These are phyloP conservation scores for Acestrorhynchus altus DNA, from an alignment of 2,797 vertebrate genomes.

Conservation along the genomic window DNA sequence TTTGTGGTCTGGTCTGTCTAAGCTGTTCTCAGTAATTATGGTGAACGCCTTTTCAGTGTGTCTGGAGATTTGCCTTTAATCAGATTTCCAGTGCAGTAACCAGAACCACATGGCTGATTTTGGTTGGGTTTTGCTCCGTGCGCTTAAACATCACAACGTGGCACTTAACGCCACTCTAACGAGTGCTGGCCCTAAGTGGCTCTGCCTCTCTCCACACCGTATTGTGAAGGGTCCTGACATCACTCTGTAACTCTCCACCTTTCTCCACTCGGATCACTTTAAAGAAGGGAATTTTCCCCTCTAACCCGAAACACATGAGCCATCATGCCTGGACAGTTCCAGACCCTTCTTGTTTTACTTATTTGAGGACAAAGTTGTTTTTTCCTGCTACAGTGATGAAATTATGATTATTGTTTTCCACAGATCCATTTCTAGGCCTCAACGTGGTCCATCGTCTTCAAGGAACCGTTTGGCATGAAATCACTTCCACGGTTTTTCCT, in stretches of 20 bases:
- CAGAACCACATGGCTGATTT: constrained; percentile 73
- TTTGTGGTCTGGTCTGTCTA: constrained; percentile 74
- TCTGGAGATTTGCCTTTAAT: constrained; percentile 72
- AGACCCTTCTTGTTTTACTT: not conserved
- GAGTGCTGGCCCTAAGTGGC: constrained; percentile 62
- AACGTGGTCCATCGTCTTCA: not conserved
- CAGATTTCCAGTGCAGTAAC: constrained; percentile 68
- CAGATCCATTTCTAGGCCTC: not conserved
- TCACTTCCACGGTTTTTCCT: not conserved
- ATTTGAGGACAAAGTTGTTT: not conserved
- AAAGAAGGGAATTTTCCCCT: constrained; percentile 29
- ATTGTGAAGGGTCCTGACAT: constrained; percentile 54
- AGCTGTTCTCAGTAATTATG: constrained; percentile 69
- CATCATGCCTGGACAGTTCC: not conserved
- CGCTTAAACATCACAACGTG: constrained; percentile 60
- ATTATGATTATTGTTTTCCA: not conserved
- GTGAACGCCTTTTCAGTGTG: constrained; percentile 60
- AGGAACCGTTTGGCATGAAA: not conserved
- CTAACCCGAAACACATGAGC: constrained; percentile 60
- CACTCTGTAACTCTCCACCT: constrained; percentile 49
- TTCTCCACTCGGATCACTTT: constrained; percentile 46
- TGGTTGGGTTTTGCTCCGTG: constrained; percentile 61
- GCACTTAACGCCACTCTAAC: constrained; percentile 71
- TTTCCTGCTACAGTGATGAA: not conserved
- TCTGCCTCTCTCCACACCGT: constrained; percentile 57